These are phyloP conservation scores for Aproaerema taeniolella DNA, from an alignment of 2,888 invertebrate genomes.

Conservation along the genomic window DNA sequence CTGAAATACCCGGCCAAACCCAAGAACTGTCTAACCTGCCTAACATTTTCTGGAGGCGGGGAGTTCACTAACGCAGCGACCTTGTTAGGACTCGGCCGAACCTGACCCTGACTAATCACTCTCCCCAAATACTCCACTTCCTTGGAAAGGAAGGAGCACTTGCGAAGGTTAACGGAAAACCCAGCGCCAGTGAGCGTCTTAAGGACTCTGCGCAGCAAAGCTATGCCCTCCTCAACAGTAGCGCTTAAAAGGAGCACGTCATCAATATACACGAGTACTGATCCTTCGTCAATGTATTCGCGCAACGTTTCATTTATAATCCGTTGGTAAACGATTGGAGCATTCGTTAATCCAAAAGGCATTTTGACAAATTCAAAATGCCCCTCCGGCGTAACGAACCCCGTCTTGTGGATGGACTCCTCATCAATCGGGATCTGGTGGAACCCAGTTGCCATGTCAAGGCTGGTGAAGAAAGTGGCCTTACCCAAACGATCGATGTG, in stretches of 20 bases:
- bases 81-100: constrained; percentile 5
- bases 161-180: constrained; percentile 20
- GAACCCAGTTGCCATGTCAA: constrained; percentile 13
- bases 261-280: constrained; percentile 18
- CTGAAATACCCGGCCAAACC: constrained; percentile 22
- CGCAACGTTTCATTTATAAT: constrained; percentile 19
- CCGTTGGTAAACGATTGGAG: constrained; percentile 19
- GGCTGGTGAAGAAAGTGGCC: constrained; percentile 1
- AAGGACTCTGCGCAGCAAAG: constrained; percentile 13
- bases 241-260: constrained; percentile 19
- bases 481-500: constrained; percentile 8
- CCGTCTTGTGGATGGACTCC: constrained; percentile 11
- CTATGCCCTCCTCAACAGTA: constrained; percentile 14
- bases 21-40: constrained; percentile 19
- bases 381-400: constrained; percentile 16
- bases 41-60: constrained; percentile 9
- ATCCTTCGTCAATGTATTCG: constrained; percentile 13
- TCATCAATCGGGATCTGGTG: constrained; percentile 14
- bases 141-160: constrained; percentile 18
- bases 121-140: constrained; percentile 23
- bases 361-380: constrained; percentile 18
- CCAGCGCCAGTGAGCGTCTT: constrained; percentile 18
- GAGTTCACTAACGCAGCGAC: constrained; percentile 3
- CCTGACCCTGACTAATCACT: constrained; percentile 11
- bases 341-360: constrained; percentile 17